phyloP scores from a whole-genome alignment of 2,797 vertebrate species.

The Melanotaenia pygmaea region DNA sequence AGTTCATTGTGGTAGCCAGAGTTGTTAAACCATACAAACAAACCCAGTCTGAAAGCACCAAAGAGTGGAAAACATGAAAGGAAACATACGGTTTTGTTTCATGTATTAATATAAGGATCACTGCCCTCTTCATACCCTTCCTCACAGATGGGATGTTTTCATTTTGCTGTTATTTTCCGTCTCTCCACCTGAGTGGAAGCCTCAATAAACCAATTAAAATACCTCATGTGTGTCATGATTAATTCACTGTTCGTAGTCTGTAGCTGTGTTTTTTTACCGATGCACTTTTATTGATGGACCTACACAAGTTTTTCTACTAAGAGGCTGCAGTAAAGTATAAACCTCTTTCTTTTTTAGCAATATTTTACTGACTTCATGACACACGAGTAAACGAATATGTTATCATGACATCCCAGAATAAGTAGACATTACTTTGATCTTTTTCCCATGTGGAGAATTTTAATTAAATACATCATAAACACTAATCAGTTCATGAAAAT shows the following conservation, averaged over 20 bases:
- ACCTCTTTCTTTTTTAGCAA: background rate
- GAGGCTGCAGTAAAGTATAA: background rate
- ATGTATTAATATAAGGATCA: background rate
- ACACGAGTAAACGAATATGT: background rate
- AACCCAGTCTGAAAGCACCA: background rate
- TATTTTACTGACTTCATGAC: background rate
- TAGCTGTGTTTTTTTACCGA: background rate
- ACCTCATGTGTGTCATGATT: conserved; percentile 2
- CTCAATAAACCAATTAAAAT: background rate
- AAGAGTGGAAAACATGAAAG: background rate
- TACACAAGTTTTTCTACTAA: background rate
- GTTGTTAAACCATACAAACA: background rate
- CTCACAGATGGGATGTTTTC: background rate
- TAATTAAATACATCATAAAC: conserved; percentile 7
- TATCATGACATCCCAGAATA: background rate
- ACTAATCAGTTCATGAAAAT: conserved; percentile 17
- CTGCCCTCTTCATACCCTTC: background rate
- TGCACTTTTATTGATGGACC: background rate
- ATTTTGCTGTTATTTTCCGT: background rate
- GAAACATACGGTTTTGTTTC: background rate
- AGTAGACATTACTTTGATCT: background rate
- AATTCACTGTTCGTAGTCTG: background rate
- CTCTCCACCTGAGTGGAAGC: conserved; percentile 2
- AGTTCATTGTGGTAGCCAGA: background rate
- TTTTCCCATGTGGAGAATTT: background rate